phyloP scores from a whole-genome alignment of 2,797 vertebrate species.

The Anguilla megastoma region DNA sequence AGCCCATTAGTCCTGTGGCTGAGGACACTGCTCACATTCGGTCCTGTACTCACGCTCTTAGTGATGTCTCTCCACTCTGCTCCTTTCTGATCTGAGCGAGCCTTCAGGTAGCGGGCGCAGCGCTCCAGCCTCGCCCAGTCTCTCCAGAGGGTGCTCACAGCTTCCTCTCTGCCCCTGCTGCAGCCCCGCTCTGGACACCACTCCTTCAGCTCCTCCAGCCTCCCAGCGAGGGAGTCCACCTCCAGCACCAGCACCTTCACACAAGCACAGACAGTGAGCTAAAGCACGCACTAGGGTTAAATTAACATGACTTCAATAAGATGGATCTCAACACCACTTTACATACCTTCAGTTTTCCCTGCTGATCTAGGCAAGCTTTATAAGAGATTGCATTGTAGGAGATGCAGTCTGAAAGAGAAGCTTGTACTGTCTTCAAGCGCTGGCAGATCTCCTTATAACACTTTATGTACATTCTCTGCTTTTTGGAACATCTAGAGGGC shows the following conservation, averaged over 20 bases:
- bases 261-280: neutral
- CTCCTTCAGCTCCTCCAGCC: slow-evolving; percentile 60
- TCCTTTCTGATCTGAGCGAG: slow-evolving; percentile 69
- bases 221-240: slow-evolving; percentile 45
- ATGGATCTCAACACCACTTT: neutral
- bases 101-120: slow-evolving; percentile 64
- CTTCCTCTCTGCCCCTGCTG: slow-evolving; percentile 54
- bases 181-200: slow-evolving; percentile 70
- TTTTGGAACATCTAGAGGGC: slow-evolving; percentile 75
- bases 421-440: slow-evolving; percentile 64
- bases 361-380: slow-evolving; percentile 73
- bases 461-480: slow-evolving; percentile 63
- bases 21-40: neutral
- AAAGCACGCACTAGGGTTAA: neutral
- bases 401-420: slow-evolving; percentile 62
- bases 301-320: neutral
- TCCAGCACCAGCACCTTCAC: slow-evolving; percentile 63
- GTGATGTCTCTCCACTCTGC: slow-evolving; percentile 81
- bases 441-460: slow-evolving; percentile 68
- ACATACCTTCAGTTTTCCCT: slow-evolving; percentile 75
- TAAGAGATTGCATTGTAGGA: slow-evolving; percentile 72
- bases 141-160: slow-evolving; percentile 65
- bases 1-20: neutral
- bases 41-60: slow-evolving; percentile 71
- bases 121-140: slow-evolving; percentile 68